Base-by-base conservation (phyloP, 2,113 vertebrate species). In the Paratilapia polleni region DNA sequence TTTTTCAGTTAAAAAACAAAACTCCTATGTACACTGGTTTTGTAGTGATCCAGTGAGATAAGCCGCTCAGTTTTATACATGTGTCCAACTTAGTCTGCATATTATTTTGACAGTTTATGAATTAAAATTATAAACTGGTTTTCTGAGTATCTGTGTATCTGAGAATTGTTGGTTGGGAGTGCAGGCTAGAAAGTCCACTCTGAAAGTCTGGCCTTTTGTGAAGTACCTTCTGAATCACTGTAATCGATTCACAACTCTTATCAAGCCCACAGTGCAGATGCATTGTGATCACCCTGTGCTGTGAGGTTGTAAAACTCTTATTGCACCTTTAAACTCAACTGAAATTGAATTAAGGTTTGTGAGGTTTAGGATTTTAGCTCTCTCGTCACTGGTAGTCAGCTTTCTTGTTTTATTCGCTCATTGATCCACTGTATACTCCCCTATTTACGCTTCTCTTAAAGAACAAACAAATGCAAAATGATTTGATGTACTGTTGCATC, bases 221-320 rank as follows among this genome's bases (percentile, higher is more conserved):
- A 77, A 60, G 41, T 12, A 68, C 41, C 41, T 26, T 1, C 22
- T 68, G 22, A 26, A 60, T 82, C 22, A 80, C 4, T 47, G 52
- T 20, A 54, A 85, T 36, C 2, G 14, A 78, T 61, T 28, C 28
- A 7, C 47, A 34, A 34, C 6, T 49, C 64, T 68, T 68, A 68
- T 49, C 41, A 43, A 68, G 64, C 52, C 56, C 56, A 15, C 59
- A 2, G 41, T n/a, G 28, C 13, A 75, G 77, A 26, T 81, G 8
- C 12, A 20, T 6, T 68, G 31, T 36, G 54, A 58, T 77, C 36
- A 14, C 9, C 26, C 54, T 1, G 26, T 47, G 78, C 2, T 70
- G 66, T 12, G 26, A 62, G 61, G 52, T 24, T 63, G 66, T 80
- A 34, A 79, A 83, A 75, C 15, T 61, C 41, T 68, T 58, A 75